These are phyloP conservation scores for Symphodus melops DNA, from an alignment of 2,113 vertebrate genomes.

Conservation along the genomic window DNA sequence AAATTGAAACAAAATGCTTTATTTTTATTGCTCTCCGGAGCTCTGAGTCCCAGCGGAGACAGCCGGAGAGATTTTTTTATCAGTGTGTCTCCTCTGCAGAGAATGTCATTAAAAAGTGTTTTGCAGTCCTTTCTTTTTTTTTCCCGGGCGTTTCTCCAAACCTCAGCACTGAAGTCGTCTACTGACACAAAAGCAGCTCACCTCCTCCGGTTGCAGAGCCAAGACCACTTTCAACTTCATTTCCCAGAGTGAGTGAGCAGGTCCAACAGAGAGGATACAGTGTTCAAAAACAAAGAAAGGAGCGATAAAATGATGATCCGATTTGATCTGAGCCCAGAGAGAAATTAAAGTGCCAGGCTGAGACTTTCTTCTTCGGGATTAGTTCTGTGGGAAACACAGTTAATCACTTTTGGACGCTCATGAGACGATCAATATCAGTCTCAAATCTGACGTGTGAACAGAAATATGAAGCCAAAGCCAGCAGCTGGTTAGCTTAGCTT, in stretches of 20 bases:
- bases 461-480: background rate
- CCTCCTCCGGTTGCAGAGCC: background rate
- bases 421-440: background rate
- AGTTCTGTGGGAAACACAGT: background rate
- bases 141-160: slow-evolving; percentile 11
- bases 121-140: slow-evolving; percentile 16
- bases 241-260: background rate
- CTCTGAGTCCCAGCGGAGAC: slow-evolving; percentile 20
- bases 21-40: slow-evolving; percentile 47
- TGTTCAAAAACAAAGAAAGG: background rate
- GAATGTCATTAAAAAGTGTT: slow-evolving; percentile 53
- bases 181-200: slow-evolving; percentile 24
- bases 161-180: slow-evolving; percentile 25
- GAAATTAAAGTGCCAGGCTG: background rate
- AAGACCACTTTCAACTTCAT: slow-evolving; percentile 21
- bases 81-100: slow-evolving; percentile 21
- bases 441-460: background rate
- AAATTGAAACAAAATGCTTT: slow-evolving; percentile 54
- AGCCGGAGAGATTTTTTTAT: slow-evolving; percentile 49
- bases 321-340: background rate
- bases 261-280: background rate
- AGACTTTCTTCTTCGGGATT: background rate
- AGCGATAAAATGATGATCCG: background rate
- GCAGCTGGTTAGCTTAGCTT: background rate
- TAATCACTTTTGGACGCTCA: background rate